Conservation (phyloP, 2,797 vertebrate species). For the Falco cherrug region DNA sequence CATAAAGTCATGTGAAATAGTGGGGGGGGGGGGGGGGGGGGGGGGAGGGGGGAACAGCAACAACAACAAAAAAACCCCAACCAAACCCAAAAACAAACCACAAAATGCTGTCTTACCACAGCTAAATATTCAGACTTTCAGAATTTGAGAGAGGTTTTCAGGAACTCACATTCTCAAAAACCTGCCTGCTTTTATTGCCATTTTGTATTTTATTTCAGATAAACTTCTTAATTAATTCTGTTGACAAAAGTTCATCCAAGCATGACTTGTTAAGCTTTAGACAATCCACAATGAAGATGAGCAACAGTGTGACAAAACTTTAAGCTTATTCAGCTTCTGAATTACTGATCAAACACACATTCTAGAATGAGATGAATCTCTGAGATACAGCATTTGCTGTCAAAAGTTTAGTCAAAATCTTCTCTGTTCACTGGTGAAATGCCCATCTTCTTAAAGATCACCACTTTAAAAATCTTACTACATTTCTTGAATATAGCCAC, state of each 20-base stretch:
- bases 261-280: slow-evolving; percentile 72
- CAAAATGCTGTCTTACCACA: not conserved
- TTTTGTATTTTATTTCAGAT: slow-evolving; percentile 2
- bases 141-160: not conserved
- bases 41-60: too few species aligned
- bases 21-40: too few species aligned
- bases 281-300: slow-evolving; percentile 65
- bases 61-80: too few species aligned
- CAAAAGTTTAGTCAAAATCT: slow-evolving; percentile 58
- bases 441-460: not conserved
- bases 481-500: slow-evolving; percentile 32
- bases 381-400: slow-evolving; percentile 25
- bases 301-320: slow-evolving; percentile 60
- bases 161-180: not conserved
- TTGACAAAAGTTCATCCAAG: slow-evolving; percentile 69
- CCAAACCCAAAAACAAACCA: accelerated
- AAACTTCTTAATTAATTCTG: slow-evolving; percentile 61
- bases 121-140: not conserved
- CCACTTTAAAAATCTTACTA: slow-evolving; percentile 30
- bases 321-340: slow-evolving; percentile 58
- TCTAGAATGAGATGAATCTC: slow-evolving; percentile 34
- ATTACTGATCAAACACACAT: slow-evolving; percentile 70
- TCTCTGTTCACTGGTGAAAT: slow-evolving; percentile 31
- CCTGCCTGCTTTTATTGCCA: not conserved
- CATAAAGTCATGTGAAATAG: not conserved